phyloP scores from a whole-genome alignment of 1,140 invertebrate genomes.

The Prorops nasuta region DNA sequence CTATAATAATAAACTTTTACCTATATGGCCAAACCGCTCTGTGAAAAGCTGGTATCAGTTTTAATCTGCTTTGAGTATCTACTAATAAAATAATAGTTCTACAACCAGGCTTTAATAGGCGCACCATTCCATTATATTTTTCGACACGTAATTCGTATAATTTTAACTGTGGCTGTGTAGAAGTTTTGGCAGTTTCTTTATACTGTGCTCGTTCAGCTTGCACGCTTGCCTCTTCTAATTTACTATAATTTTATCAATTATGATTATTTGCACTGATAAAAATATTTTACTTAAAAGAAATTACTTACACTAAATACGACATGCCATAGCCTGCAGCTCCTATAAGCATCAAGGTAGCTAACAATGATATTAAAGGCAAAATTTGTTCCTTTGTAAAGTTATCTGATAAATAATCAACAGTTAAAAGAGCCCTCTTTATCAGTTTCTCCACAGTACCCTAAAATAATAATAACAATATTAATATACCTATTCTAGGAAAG shows the following conservation, averaged over 20 bases:
- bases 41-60: slow-evolving; percentile 87
- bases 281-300: slow-evolving; percentile 1
- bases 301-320: slow-evolving; percentile 78
- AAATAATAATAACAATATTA: slow-evolving; percentile 38
- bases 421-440: slow-evolving; percentile 65
- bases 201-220: slow-evolving; percentile 60
- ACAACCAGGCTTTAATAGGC: slow-evolving; percentile 92
- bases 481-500: background rate
- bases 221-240: slow-evolving; percentile 77
- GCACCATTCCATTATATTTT: slow-evolving; percentile 92
- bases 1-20: slow-evolving; percentile 55
- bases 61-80: slow-evolving; percentile 82
- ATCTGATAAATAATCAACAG: slow-evolving; percentile 72
- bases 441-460: slow-evolving; percentile 72
- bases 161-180: slow-evolving; percentile 66
- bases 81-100: slow-evolving; percentile 88
- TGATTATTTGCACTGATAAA: slow-evolving; percentile 1
- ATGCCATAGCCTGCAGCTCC: slow-evolving; percentile 82
- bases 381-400: slow-evolving; percentile 79
- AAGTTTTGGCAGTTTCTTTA: slow-evolving; percentile 51
- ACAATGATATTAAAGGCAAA: slow-evolving; percentile 76
- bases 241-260: slow-evolving; percentile 49
- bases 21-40: slow-evolving; percentile 92
- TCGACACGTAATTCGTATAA: slow-evolving; percentile 92
- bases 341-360: slow-evolving; percentile 80